Evolutionary conservation across 2,113 vertebrate species (phyloP).

Genomic region (Pampusana beccarii): DNA sequence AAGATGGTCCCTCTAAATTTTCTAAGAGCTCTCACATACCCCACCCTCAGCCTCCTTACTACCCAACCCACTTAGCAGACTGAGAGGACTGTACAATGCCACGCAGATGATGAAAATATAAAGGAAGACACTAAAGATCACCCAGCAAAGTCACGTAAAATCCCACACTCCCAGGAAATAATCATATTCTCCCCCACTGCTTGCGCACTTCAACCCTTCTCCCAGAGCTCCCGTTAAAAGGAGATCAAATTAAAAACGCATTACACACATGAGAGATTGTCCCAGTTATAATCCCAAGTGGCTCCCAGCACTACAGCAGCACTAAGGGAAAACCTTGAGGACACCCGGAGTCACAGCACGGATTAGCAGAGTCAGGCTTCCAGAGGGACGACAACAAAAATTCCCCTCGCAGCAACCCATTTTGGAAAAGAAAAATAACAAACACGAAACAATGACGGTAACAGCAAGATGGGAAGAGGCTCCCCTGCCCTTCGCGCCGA

Average conservation of each 20-base stretch:
- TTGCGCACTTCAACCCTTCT: neutral
- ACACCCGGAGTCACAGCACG: neutral
- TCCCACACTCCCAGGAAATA: neutral
- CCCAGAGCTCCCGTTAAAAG: neutral
- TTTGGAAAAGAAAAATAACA: neutral
- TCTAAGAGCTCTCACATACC: neutral
- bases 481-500: neutral
- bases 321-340: neutral
- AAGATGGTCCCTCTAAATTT: neutral
- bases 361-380: neutral
- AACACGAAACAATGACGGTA: neutral
- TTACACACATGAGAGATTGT: neutral
- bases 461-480: neutral
- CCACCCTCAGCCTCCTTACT: neutral
- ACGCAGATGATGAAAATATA: neutral
- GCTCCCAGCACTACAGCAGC: neutral
- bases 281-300: neutral
- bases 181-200: neutral
- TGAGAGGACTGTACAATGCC: neutral
- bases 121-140: neutral
- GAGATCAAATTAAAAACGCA: conserved; percentile 6
- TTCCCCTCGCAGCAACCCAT: neutral
- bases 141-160: neutral
- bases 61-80: neutral
- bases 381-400: neutral